These are phyloP conservation scores for Trichogramma evanescens DNA, from an alignment of 2,888 invertebrate genomes.

Conservation along the genomic window DNA sequence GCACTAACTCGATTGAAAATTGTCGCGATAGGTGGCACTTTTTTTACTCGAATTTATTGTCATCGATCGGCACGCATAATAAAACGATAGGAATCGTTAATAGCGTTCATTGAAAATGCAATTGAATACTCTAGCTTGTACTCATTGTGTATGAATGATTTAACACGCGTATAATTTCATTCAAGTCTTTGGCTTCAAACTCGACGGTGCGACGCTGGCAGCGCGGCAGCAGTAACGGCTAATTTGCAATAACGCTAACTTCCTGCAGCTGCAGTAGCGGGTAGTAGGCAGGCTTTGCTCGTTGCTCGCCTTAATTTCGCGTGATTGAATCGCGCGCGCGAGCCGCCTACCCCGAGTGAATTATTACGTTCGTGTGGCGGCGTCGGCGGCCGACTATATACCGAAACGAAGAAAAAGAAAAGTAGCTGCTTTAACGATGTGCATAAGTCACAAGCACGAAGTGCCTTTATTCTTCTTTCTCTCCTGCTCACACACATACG, in stretches of 20 bases:
- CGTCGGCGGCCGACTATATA: not conserved
- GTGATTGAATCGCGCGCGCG: constrained; percentile 15
- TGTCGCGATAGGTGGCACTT: too few species aligned
- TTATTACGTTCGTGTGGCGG: constrained; percentile 12
- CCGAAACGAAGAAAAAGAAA: not conserved
- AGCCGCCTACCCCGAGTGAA: constrained; percentile 6
- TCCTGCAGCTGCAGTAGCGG: constrained; percentile 1
- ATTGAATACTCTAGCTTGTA: too few species aligned
- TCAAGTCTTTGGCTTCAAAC: too few species aligned
- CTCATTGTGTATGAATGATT: too few species aligned
- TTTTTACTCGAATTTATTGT: too few species aligned
- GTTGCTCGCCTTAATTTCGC: constrained; percentile 13
- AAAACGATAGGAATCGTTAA: too few species aligned
- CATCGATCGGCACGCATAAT: too few species aligned
- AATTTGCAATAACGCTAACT: constrained; percentile 12
- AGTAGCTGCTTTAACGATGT: constrained; percentile 17
- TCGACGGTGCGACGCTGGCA: too few species aligned
- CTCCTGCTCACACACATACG: not conserved
- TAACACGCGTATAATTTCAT: too few species aligned
- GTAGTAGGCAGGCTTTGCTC: too few species aligned
- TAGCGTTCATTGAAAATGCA: too few species aligned
- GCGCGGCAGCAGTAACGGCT: not conserved
- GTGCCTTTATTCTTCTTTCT: not conserved
- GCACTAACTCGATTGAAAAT: too few species aligned
- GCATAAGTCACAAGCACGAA: constrained; percentile 18